Evolutionary conservation across 2,888 invertebrate genomes (phyloP).

Genomic region (Rhaphigaster nebulosa): DNA sequence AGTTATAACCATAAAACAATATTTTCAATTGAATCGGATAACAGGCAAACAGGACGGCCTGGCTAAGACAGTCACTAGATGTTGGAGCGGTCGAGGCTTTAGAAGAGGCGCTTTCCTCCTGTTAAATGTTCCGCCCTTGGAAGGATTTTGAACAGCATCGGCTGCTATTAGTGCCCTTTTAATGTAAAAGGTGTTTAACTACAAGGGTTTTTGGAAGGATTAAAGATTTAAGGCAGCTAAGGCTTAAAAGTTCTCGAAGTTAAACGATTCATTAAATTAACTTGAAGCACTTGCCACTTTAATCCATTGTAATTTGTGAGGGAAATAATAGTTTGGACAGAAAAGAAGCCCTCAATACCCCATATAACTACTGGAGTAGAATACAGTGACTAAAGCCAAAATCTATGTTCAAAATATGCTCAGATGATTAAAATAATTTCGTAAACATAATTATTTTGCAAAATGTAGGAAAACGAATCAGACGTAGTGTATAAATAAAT

Average conservation of each 20-base stretch:
- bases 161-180: conserved; percentile 42
- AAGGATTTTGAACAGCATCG: conserved; percentile 33
- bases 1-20: no score
- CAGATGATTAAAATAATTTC: no score
- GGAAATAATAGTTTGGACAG: conserved; percentile 1
- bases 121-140: background rate
- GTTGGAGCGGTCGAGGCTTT: background rate
- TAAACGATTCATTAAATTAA: conserved; percentile 54
- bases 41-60: no score
- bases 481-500: no score
- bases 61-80: background rate
- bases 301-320: conserved; percentile 36
- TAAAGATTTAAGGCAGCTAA: conserved; percentile 40
- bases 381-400: background rate
- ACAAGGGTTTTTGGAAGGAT: conserved; percentile 46
- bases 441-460: no score
- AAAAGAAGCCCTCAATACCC: background rate
- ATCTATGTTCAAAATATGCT: no score
- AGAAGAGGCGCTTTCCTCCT: background rate
- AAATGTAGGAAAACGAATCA: no score
- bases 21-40: no score
- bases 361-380: background rate
- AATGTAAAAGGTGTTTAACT: conserved; percentile 55
- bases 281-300: conserved; percentile 52
- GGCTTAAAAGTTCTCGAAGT: conserved; percentile 53